These are phyloP conservation scores for Coelogynopora nodosa DNA, from an alignment of 2,888 invertebrate species.

Conservation along the genomic window DNA sequence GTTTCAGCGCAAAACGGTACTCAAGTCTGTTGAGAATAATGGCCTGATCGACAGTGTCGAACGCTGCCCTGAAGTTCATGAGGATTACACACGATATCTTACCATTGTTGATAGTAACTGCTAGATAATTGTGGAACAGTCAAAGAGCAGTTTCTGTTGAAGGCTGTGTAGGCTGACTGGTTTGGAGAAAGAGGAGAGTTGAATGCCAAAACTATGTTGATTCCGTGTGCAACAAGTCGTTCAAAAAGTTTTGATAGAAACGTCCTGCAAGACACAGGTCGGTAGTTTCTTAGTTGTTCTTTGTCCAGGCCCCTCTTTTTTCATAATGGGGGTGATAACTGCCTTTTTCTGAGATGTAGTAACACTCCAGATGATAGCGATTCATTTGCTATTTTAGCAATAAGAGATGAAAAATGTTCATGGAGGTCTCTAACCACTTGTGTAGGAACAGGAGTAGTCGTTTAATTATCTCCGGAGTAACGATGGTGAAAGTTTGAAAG, in stretches of 20 bases:
- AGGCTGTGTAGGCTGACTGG: background rate
- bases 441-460: background rate
- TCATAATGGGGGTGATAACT: background rate
- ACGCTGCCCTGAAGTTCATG: background rate
- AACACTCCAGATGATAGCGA: background rate
- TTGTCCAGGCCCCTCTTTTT: background rate
- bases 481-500: too few species aligned
- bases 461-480: too few species aligned
- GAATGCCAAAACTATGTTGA: background rate
- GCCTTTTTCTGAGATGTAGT: background rate
- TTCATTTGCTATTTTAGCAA: background rate
- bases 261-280: background rate
- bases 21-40: background rate
- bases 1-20: background rate
- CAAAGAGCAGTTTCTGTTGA: background rate
- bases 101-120: background rate
- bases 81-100: background rate
- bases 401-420: background rate
- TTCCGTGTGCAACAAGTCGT: conserved; percentile 17
- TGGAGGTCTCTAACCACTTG: background rate
- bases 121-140: background rate
- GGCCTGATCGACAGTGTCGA: background rate
- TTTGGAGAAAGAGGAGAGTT: background rate
- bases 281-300: background rate
- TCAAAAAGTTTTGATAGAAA: conserved; percentile 18